phyloP scores from a whole-genome alignment of 64 coral and sea anemone species.

The Montipora cactus region DNA sequence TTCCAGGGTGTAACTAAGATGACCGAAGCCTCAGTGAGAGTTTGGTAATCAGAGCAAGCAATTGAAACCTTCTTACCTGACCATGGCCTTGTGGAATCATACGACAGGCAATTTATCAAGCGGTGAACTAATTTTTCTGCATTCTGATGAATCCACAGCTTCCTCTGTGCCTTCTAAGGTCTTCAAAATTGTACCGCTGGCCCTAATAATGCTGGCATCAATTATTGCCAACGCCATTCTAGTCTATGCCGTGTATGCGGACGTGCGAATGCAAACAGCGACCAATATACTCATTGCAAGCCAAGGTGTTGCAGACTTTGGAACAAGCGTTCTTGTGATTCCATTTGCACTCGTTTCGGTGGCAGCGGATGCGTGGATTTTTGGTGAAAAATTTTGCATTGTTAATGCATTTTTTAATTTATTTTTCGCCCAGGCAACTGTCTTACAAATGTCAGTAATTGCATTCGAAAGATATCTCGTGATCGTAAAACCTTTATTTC shows the following conservation, averaged over 20 bases:
- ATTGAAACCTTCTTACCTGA: not conserved
- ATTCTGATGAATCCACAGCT: not conserved
- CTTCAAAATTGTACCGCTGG: constrained; percentile 66
- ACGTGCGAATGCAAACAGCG: constrained; percentile 69
- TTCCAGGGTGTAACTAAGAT: too few relatives aligned
- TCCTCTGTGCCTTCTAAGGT: constrained; percentile 17
- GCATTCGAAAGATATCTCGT: constrained; percentile 83
- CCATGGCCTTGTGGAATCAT: not conserved
- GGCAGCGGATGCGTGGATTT: constrained; percentile 62
- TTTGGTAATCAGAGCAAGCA: not conserved
- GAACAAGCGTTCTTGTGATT: constrained; percentile 72
- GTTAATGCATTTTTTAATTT: constrained; percentile 81
- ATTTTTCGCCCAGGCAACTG: constrained; percentile 86
- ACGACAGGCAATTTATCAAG: not conserved
- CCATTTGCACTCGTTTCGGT: constrained; percentile 70
- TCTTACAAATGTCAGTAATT: constrained; percentile 69
- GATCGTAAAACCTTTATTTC: constrained; percentile 40
- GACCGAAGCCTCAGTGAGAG: not conserved
- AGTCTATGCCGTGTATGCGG: constrained; percentile 12
- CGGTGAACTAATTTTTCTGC: not conserved
- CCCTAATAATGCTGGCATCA: constrained; percentile 69
- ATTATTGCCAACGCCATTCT: constrained; percentile 67
- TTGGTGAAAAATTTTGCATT: constrained; percentile 61
- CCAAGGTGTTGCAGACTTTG: constrained; percentile 82
- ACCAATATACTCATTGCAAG: constrained; percentile 87